These are phyloP conservation scores for Vulpes ferrilata DNA, from an alignment of 2,113 vertebrate genomes.

Conservation along the genomic window DNA sequence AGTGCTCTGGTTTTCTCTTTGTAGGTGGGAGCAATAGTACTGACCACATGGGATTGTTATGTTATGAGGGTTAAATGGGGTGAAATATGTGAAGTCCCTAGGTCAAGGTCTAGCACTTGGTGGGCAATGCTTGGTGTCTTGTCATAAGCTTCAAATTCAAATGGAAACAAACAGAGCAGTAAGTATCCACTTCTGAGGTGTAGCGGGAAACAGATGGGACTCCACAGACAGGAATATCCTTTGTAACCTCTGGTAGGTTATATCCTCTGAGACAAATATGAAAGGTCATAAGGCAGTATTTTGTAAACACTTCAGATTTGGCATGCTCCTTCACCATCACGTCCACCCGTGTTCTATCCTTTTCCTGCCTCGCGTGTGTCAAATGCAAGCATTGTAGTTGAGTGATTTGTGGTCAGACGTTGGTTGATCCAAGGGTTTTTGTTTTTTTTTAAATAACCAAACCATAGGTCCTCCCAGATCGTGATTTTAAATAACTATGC, in stretches of 20 bases:
- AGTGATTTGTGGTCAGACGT: slow-evolving; percentile 26
- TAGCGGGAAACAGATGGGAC: background rate
- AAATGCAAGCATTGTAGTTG: background rate
- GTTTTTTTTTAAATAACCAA: background rate
- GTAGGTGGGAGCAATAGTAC: slow-evolving; percentile 29
- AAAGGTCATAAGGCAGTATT: slow-evolving; percentile 34
- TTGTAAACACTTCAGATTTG: slow-evolving; percentile 48
- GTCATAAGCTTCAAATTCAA: slow-evolving; percentile 35
- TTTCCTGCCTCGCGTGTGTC: slow-evolving; percentile 41
- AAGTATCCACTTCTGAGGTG: background rate
- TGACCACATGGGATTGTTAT: background rate
- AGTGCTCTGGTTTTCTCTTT: background rate
- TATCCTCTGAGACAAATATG: background rate
- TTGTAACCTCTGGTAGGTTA: background rate
- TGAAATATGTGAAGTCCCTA: background rate
- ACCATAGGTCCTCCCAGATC: background rate
- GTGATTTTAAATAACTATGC: slow-evolving; percentile 14
- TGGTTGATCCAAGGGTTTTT: background rate
- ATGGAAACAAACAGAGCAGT: background rate
- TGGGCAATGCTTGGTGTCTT: background rate
- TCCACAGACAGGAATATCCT: background rate
- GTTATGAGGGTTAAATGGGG: background rate
- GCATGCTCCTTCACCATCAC: background rate
- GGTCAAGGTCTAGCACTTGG: background rate
- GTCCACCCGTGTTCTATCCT: background rate